Evolutionary conservation across 2,113 vertebrate species (phyloP).

Genomic region (Odocoileus hemionus): DNA sequence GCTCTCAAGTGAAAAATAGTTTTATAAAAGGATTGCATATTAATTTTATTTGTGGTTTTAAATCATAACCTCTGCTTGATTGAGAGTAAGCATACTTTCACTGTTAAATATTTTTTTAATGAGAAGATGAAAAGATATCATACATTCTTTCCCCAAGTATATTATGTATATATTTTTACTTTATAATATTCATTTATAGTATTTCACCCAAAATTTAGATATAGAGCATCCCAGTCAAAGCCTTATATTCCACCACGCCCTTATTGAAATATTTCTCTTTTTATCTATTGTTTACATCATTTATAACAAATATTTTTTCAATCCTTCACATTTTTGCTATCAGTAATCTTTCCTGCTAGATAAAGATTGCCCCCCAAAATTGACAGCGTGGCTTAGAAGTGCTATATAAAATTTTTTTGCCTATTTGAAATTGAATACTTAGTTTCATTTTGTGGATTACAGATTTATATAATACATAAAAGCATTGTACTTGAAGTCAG

Average conservation of each 20-base stretch:
- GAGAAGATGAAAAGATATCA: background rate
- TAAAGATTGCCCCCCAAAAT: background rate
- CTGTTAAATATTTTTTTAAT: background rate
- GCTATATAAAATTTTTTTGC: background rate
- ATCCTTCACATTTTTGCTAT: background rate
- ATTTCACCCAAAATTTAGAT: background rate
- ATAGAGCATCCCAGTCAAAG: background rate
- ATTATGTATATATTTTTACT: background rate
- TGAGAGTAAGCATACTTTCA: background rate
- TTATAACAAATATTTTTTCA: background rate
- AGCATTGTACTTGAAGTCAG: background rate
- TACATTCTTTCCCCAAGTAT: background rate
- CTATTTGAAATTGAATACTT: background rate
- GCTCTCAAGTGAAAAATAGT: background rate
- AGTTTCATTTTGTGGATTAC: background rate
- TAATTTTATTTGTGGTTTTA: constrained; percentile 20
- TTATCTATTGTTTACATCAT: constrained; percentile 25
- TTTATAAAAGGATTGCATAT: background rate
- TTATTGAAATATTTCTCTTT: background rate
- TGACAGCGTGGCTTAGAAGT: constrained; percentile 9
- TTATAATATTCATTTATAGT: background rate
- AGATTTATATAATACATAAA: constrained; percentile 40
- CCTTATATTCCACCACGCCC: background rate
- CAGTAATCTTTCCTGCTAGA: background rate
- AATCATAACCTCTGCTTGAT: constrained; percentile 4